Evolutionary conservation across 1,140 invertebrate species (phyloP), one percentile per base, ranked within the genome.

Genomic region (Heliconius melpomene): DNA sequence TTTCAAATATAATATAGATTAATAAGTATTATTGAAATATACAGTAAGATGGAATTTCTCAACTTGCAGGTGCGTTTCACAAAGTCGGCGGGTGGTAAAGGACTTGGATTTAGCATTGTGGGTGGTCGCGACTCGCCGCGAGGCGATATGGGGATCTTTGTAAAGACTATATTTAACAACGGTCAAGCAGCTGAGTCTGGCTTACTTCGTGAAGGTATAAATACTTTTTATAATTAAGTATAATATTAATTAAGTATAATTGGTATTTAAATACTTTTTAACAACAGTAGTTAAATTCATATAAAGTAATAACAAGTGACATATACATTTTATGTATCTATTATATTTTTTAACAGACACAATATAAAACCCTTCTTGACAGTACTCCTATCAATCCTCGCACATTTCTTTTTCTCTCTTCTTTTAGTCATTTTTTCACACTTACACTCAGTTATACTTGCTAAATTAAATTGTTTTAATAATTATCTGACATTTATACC

Each of bases 141-240:
- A 83, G 97, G 97, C 3, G 96, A 97, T 85, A 96, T 98, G 91
- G 97, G 97, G 18, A 97, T 98, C 79, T 98, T 97, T 87, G 96
- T 98, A 18, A 98, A 98, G 89, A 97, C 96, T n/a, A 97, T 98
- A 74, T 98, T 97, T 88, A 96, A 96, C 73, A 96, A 96, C 78
- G 97, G 97, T 60, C 96, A 97, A 80, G 97, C 97, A 13, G 96
- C 96, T 40, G 95, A 96, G 80, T 95, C 96, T 77, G 96, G 96
- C 7, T 93, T 95, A 79, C 93, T 98, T 26, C 95, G 95, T 88
- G 95, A 95, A 95, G 95, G 95, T 95, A 83, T 16, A 13, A n/a
- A 26, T 26, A 26, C 26, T 26, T 26, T 26, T 26, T 26, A 26
- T 26, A 26, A 26, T 26, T 26, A 26, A 26, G 26, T 26, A 26